phyloP scores from a whole-genome alignment of 1,140 invertebrate genomes.

The Anastrepha ludens region DNA sequence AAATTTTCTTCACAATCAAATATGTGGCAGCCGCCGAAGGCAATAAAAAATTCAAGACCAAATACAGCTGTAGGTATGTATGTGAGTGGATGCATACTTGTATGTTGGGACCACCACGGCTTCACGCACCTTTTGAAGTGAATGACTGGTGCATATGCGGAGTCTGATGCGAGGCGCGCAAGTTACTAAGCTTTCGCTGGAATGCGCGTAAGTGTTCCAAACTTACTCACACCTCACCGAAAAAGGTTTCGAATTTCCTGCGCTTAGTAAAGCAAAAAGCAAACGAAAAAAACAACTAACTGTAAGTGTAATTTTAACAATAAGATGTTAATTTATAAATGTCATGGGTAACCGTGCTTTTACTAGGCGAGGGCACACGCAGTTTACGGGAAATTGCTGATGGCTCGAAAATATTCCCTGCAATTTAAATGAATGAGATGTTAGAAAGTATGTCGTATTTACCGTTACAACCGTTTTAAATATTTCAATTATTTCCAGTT shows the following conservation, averaged over 20 bases:
- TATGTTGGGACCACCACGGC: background rate
- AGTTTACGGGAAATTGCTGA: constrained; percentile 19
- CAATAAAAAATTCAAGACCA: constrained; percentile 31
- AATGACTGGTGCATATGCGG: background rate
- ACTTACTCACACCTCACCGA: background rate
- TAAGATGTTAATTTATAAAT: constrained; percentile 49
- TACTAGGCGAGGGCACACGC: background rate
- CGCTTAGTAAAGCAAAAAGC: background rate
- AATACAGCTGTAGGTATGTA: background rate
- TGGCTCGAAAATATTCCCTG: background rate
- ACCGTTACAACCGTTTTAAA: background rate
- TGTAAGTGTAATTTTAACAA: constrained; percentile 50
- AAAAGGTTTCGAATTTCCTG: constrained; percentile 32
- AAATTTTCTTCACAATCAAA: constrained; percentile 28
- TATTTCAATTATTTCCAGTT: background rate
- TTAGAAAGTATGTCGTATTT: background rate
- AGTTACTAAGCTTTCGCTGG: constrained; percentile 35
- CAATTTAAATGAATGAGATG: background rate
- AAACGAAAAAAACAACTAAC: background rate
- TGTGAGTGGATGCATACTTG: background rate
- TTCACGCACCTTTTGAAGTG: constrained; percentile 17
- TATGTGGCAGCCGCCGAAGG: background rate
- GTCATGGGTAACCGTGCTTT: constrained; percentile 19
- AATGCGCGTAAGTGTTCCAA: constrained; percentile 22
- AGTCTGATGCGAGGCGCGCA: background rate